Base-by-base conservation (phyloP, 2,888 invertebrate genomes). In the Drosophila testacea region DNA sequence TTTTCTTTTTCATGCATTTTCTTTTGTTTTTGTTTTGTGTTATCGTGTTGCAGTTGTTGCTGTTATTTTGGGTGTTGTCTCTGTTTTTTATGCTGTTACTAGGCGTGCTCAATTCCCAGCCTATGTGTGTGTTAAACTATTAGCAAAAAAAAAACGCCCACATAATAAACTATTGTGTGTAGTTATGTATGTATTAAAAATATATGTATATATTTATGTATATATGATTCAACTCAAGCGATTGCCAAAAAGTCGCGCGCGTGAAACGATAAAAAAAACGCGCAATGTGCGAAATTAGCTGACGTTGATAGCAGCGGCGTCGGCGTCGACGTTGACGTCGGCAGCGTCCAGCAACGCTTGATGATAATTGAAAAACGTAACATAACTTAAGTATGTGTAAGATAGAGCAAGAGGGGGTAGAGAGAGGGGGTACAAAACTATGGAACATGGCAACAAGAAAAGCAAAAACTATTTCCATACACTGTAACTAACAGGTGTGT, bases 91-190 rank as follows among this genome's bases (percentile, higher is more conserved):
- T 32, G 32, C 32, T 50, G 42, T 54, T 48, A 50, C 50, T 50
- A 59, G 56, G 47, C 28, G 39, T 32, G 47, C 52, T 42, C 30
- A 46, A 48, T 76, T 42, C 30, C 13, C 11, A 32, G 38, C 52
- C 10, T 39, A 16, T 52, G 28, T 46, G 22, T 51, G 10, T 57
- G 38, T 55, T 47, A 13, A 47, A 63, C 62, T 77, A 67, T 67
- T 77, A 67, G 61, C 61, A 11, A 46, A 77, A 75, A 51, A 51
- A 77, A 75, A 51, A 77, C 74, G 74, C 77, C 74, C 68, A 72
- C 75, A 61, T 42, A 50, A 71, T 76, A 62, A 65, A 57, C 30
- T 50, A 32, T 62, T 50, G 22, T 22, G 22, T 13, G 39, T 54
- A 60, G 60, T 48, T 48, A 22, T 57, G 42, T 16, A 13, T n/a